These are phyloP conservation scores for Meandrina meandrites DNA, from an alignment of 92 coral and sea anemone genomes.

Conservation along the genomic window DNA sequence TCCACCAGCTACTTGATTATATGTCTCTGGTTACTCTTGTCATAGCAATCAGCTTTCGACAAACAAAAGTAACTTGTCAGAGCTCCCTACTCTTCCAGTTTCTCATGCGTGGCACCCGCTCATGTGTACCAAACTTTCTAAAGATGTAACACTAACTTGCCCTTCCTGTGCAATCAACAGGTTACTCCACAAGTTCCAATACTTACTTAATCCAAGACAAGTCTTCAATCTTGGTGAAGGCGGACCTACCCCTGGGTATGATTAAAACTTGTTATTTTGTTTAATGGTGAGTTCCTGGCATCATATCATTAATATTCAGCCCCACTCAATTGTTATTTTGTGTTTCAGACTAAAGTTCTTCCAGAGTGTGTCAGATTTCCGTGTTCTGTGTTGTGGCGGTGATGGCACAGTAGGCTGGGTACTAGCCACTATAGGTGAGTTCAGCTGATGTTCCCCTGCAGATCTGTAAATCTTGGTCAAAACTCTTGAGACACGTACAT, in stretches of 20 bases:
- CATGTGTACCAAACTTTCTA: no score
- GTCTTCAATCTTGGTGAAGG: conserved; percentile 96
- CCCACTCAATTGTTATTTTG: not conserved
- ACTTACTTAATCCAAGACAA: conserved; percentile 94
- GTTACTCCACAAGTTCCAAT: conserved; percentile 91
- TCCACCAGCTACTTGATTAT: no score
- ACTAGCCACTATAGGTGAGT: conserved; percentile 86
- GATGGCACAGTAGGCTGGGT: conserved; percentile 99
- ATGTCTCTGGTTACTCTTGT: no score
- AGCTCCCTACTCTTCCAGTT: no score
- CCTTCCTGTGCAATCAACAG: conserved; percentile 31
- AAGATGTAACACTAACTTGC: not conserved
- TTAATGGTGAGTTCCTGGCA: not conserved
- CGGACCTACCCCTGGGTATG: conserved; percentile 96
- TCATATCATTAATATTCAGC: not conserved
- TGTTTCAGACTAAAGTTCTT: conserved; percentile 88
- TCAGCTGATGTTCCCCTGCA: not conserved
- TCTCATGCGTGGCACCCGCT: no score
- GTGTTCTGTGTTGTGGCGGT: conserved; percentile 98
- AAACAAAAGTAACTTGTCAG: no score
- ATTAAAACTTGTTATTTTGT: not conserved
- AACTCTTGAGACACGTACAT: not conserved
- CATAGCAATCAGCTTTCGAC: no score
- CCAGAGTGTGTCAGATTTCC: conserved; percentile 77
- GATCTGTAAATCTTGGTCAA: not conserved